phyloP scores from a whole-genome alignment of 2,113 vertebrate species.

The Misgurnus mizolepis region DNA sequence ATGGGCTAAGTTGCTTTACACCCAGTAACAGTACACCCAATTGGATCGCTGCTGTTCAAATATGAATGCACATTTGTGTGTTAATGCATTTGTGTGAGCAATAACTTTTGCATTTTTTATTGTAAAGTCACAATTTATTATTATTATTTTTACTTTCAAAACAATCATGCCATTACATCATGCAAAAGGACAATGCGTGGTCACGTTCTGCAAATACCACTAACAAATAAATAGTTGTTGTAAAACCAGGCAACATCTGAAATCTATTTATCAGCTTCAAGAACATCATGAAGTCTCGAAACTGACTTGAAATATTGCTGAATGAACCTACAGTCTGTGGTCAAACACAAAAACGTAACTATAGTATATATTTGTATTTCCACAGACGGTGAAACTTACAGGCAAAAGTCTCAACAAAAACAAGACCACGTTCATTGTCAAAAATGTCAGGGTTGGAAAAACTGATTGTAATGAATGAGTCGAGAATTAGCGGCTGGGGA shows the following conservation, averaged over 20 bases:
- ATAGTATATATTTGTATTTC: slow-evolving; percentile 1
- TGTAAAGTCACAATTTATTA: no score
- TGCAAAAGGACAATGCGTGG: not conserved
- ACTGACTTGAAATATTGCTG: slow-evolving; percentile 30
- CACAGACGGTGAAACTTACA: slow-evolving; percentile 21
- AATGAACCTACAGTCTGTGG: not conserved
- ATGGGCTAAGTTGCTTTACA: no score
- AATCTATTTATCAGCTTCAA: not conserved
- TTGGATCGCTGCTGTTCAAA: no score
- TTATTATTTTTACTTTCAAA: no score
- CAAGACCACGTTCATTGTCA: slow-evolving; percentile 21
- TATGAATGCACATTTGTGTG: no score
- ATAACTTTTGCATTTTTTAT: no score
- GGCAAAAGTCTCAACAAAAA: slow-evolving; percentile 26
- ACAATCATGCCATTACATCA: not conserved
- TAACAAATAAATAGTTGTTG: not conserved
- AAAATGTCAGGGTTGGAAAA: slow-evolving; percentile 34
- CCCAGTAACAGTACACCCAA: no score
- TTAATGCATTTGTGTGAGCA: no score
- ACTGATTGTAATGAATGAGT: not conserved
- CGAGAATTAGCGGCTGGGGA: slow-evolving; percentile 21
- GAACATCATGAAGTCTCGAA: not conserved
- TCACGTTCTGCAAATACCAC: not conserved
- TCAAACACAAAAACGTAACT: not conserved
- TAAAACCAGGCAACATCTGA: slow-evolving; percentile 5